phyloP scores from a whole-genome alignment of 92 coral and sea anemone genomes.

The Paragorgia papillata region DNA sequence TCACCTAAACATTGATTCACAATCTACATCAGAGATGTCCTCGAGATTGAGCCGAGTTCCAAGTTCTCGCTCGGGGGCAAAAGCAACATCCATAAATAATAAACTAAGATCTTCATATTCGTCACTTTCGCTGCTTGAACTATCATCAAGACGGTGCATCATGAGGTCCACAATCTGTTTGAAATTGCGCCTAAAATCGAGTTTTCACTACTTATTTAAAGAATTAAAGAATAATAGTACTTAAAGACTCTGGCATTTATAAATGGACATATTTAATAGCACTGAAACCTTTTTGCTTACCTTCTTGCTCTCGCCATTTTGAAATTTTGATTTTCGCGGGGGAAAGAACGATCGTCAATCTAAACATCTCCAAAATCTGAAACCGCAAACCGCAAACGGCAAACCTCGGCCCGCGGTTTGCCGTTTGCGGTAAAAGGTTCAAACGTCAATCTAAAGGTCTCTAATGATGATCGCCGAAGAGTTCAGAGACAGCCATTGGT shows the following conservation, averaged over 20 bases:
- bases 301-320: constrained; percentile 64
- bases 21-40: constrained; percentile 60
- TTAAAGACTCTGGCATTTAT: background rate
- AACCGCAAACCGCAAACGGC: constrained; percentile 68
- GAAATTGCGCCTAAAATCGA: constrained; percentile 50
- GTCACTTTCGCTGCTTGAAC: constrained; percentile 42
- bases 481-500: too few relatives aligned
- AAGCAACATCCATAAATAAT: constrained; percentile 42
- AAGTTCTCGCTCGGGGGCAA: constrained; percentile 42
- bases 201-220: too few relatives aligned
- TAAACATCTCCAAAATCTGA: constrained; percentile 18
- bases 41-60: constrained; percentile 56
- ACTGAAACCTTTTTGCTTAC: constrained; percentile 29
- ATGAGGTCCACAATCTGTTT: constrained; percentile 57
- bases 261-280: background rate
- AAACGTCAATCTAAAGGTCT: too few relatives aligned
- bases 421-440: constrained; percentile 41
- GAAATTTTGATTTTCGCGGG: background rate
- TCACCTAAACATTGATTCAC: constrained; percentile 68
- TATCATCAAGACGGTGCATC: constrained; percentile 65
- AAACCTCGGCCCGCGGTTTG: constrained; percentile 62
- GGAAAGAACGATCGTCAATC: background rate
- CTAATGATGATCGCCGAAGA: too few relatives aligned
- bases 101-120: constrained; percentile 48
- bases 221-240: too few relatives aligned